Evolutionary conservation across 2,797 vertebrate genomes (phyloP).

Genomic region (Rhincodon typus): DNA sequence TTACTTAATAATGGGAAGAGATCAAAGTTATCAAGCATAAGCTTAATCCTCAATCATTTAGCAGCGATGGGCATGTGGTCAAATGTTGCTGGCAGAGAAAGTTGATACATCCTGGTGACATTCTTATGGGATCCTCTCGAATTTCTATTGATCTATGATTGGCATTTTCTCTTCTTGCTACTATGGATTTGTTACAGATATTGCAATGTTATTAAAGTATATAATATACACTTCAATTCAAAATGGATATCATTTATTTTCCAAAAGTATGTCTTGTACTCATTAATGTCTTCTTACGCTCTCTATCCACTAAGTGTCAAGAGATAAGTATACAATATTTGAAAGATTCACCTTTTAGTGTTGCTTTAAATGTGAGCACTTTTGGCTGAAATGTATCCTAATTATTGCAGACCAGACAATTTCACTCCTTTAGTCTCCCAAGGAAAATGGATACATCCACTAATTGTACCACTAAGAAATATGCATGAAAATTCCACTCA

Average conservation of each 20-base stretch:
- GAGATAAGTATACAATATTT: neutral
- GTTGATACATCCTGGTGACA: neutral
- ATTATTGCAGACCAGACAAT: no score
- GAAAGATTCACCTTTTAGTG: neutral
- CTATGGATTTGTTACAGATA: neutral
- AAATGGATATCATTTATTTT: neutral
- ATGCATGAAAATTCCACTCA: neutral
- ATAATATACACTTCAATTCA: neutral
- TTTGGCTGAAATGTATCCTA: neutral
- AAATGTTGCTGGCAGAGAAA: neutral
- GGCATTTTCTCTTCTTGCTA: neutral
- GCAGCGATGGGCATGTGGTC: neutral
- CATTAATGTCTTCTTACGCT: neutral
- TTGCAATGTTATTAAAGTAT: neutral
- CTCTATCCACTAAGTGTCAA: neutral
- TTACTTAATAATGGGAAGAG: neutral
- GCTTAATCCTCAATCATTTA: neutral
- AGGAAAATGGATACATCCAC: neutral
- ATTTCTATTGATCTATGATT: neutral
- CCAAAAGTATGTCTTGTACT: neutral
- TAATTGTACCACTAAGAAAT: neutral
- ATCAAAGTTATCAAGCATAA: neutral
- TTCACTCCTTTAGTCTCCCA: neutral
- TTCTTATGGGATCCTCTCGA: neutral
- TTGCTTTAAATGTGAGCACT: neutral